Evolutionary conservation across 1,140 invertebrate species (phyloP).

Genomic region (Drosophila sucinea): DNA sequence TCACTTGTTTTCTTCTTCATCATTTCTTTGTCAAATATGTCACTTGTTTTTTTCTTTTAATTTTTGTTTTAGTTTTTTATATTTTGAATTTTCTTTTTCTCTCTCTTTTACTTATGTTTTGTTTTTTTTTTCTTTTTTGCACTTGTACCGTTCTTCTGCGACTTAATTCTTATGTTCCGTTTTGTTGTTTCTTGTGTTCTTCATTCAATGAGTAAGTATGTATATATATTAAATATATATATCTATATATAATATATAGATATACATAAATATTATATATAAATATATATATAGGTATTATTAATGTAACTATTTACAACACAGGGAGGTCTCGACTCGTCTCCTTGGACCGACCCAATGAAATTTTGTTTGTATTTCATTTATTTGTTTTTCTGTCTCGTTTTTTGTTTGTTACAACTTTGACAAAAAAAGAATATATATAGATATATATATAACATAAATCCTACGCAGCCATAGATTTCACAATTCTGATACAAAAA

Average conservation of each 20-base stretch:
- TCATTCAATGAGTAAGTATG: constrained; percentile 70
- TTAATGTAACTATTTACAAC: constrained; percentile 79
- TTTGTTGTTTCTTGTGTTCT: constrained; percentile 17
- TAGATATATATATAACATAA: constrained; percentile 61
- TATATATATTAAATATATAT: constrained; percentile 50
- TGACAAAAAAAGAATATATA: constrained; percentile 10
- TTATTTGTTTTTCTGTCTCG: constrained; percentile 20
- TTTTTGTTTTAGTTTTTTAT: constrained; percentile 14
- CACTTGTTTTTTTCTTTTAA: constrained; percentile 32
- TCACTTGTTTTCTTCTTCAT: constrained; percentile 55
- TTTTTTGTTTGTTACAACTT: constrained; percentile 26
- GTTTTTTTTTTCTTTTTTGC: constrained; percentile 59
- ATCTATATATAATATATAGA: constrained; percentile 31
- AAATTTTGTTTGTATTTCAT: constrained; percentile 68
- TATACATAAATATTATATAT: constrained; percentile 47
- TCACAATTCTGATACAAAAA: constrained; percentile 28
- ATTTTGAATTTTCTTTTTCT: constrained; percentile 20
- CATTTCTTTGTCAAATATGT: constrained; percentile 45
- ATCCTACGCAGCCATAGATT: constrained; percentile 35
- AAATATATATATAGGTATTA: constrained; percentile 68
- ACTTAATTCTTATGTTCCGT: constrained; percentile 56
- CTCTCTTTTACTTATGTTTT: constrained; percentile 36
- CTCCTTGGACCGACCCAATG: constrained; percentile 53
- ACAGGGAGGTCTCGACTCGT: constrained; percentile 44
- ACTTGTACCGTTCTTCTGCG: constrained; percentile 74